Evolutionary conservation across 2,113 vertebrate species (phyloP), one percentile per base, ranked within the genome.

Genomic region (Corythornis madagascariensis): DNA sequence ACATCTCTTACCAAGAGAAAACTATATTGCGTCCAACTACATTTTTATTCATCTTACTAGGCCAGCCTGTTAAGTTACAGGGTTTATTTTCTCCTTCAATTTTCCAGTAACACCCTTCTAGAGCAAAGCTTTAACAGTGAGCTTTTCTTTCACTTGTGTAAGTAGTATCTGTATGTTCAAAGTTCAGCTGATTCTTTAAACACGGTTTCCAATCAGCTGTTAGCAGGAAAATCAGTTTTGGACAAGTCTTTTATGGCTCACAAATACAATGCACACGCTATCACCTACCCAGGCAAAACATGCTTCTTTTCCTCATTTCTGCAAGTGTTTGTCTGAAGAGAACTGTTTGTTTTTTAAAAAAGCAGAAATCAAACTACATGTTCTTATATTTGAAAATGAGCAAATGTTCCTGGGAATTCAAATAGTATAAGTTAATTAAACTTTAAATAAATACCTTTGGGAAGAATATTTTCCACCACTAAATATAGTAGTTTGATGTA

Each of bases 381-480:
- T 55, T 87, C 94, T 25, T 70, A 65, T 66, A 92, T 94, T 66
- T 88, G 83, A 96, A 97, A 96, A 96, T 43, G 91, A 92, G 79
- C 25, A 94, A 94, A 74, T 8, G 6, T 69, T 94, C 63, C 66
- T n/a, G 18, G 67, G 57, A 96, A 94, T 94, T 94, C 91, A 94
- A 93, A 80, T n/a, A 90, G 42, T 52, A 79, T 94, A 86, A 92
- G 84, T 82, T 83, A 96, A 64, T 91, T 91, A 96, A 96, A 89
- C 82, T 87, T 87, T 38, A 85, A 83, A 89, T 77, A 95, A 96
- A 97, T 93, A 80, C n/a, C 67, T 95, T 95, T 86, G 53, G 83
- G 96, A 94, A 50, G 17, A 75, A 90, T 85, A 74, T 92, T 91
- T 93, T 77, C 53, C 43, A 91, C 14, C 0, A 1, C 45, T 92